Base-by-base conservation (phyloP, 2,113 vertebrate genomes). In the Pholis gunnellus region DNA sequence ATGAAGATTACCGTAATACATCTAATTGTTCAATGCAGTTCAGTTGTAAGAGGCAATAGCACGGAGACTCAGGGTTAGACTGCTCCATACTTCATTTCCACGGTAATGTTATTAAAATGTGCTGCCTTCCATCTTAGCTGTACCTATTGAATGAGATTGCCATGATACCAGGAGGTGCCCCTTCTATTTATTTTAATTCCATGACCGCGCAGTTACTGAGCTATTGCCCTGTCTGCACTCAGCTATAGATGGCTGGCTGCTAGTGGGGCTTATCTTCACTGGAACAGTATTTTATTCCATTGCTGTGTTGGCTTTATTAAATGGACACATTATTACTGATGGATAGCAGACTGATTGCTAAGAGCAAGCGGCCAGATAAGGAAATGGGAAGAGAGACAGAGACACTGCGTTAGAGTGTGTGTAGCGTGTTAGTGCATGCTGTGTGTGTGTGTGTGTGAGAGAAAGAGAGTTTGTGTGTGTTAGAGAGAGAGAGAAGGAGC, bases 261-360 rank as follows among this genome's bases (percentile, higher is more conserved):
- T 73, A 8, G 56, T 77, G 76, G 76, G 42, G 54, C 85, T 92
- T 91, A 93, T 92, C 89, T 92, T 38, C 68, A 27, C 73, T 79
- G 68, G 67, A 85, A 81, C 82, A 86, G 87, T 80, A 91, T 92
- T 50, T 91, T 88, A 84, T 88, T 85, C 75, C 60, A 85, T 74
- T 87, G 74, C 82, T 46, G 63, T 69, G 56, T 65, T 81, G 75
- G 78, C 90, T 92, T 92, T 92, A 94, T 93, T 93, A 93, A 93
- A 94, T 90, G 84, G 69, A 64, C 73, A 75, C 82, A 88, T 92
- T 90, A 90, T 92, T 73, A 90, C 82, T 73, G 90, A 88, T 84
- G 85, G 90, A 88, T 87, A 72, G 71, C 76, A 78, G 82, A 65
- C 84, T 75, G 90, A 93, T 91, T 85, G 83, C 72, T 48, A 61